Base-by-base conservation (phyloP, 1,140 invertebrate genomes). In the Brachystomella parvula region DNA sequence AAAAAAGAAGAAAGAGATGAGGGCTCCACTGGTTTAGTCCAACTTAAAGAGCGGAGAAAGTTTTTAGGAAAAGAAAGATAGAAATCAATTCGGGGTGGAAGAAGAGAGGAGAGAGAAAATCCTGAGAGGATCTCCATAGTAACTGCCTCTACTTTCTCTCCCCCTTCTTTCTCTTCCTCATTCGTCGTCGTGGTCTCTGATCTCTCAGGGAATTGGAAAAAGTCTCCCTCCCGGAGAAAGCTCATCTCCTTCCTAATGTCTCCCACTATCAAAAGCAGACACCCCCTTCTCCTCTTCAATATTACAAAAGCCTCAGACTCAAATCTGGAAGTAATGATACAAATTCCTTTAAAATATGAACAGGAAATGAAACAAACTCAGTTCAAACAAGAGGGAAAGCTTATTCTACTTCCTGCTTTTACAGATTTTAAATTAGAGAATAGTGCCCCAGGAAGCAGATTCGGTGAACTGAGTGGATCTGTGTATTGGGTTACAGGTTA, bases 301-400 rank as follows among this genome's bases (percentile, higher is more conserved):
- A 53, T 53, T 17, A 53, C 49, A 53, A 53, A 53, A 53, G 49
- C 9, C 6, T 15, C 49, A 6, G n/a, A n/a, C 49, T 24, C 12
- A 9, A 53, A 53, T 53, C 49, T 53, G 12, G 15, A 15, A 39
- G 19, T 6, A 39, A 39, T 39, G 35, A 19, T 6, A 19, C 6
- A 39, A 39, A 39, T 39, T 39, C 35, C 49, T 53, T 53, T 53
- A 12, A 53, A 53, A 24, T 53, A 15, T 53, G 12, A 53, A 26
- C 49, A 53, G 49, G 49, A 53, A 53, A 53, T 53, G 49, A 39
- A 53, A 24, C 49, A n/a, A n/a, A n/a, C n/a, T n/a, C n/a, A n/a
- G n/a, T n/a, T n/a, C n/a, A n/a, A n/a, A n/a, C n/a, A n/a, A n/a
- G n/a, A n/a, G n/a, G n/a, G n/a, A n/a, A n/a, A n/a, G n/a, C n/a